phyloP scores from a whole-genome alignment of 2,888 invertebrate genomes.

The Eupithecia dodoneata region DNA sequence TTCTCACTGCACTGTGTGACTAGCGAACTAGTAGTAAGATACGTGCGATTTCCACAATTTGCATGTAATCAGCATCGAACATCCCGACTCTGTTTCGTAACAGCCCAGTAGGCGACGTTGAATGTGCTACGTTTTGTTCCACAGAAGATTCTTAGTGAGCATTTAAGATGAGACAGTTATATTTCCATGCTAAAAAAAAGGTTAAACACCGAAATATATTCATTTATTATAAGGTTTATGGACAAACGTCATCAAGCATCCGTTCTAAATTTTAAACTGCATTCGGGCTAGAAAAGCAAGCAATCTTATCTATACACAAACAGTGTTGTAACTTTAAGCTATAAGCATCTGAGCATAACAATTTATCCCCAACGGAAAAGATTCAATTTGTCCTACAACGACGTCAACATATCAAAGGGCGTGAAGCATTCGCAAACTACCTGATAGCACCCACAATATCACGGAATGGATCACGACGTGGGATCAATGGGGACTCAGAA shows the following conservation, averaged over 20 bases:
- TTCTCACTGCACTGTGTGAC: conserved; percentile 14
- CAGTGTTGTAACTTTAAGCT: not conserved
- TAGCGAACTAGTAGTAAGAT: conserved; percentile 36
- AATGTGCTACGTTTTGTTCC: conserved; percentile 34
- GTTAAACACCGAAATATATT: not conserved
- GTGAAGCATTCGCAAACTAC: not conserved
- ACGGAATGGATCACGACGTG: conserved; percentile 49
- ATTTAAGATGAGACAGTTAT: not conserved
- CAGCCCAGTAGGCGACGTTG: conserved; percentile 43
- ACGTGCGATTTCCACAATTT: conserved; percentile 53
- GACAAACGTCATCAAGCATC: not conserved
- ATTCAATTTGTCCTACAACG: conserved; percentile 2
- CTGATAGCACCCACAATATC: conserved; percentile 37
- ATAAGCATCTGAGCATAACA: not conserved
- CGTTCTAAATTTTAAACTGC: not conserved
- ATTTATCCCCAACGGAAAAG: not conserved
- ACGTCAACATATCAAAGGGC: not conserved
- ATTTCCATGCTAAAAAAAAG: not conserved
- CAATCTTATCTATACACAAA: not conserved
- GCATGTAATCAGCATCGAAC: conserved; percentile 54
- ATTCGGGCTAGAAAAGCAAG: not conserved
- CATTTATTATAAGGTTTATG: not conserved
- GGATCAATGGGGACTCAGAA: conserved; percentile 50
- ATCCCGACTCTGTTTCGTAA: conserved; percentile 50
- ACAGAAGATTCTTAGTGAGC: not conserved